These are phyloP conservation scores for Petrolisthes cinctipes DNA, from an alignment of 2,888 invertebrate genomes.

Conservation along the genomic window DNA sequence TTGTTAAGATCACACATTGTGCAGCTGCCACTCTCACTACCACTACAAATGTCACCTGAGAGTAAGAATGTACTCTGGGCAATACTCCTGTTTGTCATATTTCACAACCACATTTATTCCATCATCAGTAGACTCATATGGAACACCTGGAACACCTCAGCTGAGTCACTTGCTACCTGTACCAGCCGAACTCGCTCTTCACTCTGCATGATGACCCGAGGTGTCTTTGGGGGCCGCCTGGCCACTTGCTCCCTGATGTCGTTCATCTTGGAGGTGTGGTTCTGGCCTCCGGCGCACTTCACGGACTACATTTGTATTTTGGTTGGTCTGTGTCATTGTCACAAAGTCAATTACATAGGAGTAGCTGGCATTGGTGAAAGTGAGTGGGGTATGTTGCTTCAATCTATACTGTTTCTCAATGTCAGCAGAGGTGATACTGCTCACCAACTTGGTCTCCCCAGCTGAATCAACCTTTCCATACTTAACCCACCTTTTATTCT, in stretches of 20 bases:
- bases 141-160: constrained; percentile 37
- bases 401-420: constrained; percentile 38
- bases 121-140: constrained; percentile 51
- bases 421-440: constrained; percentile 44
- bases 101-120: constrained; percentile 40
- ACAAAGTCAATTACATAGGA: constrained; percentile 36
- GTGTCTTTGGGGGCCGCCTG: background rate
- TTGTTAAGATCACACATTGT: too few relatives aligned
- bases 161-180: constrained; percentile 22
- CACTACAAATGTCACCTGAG: background rate
- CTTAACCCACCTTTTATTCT: constrained; percentile 44
- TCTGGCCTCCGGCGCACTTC: constrained; percentile 42
- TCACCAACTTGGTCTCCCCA: constrained; percentile 20
- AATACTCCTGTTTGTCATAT: constrained; percentile 57
- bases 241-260: background rate
- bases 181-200: constrained; percentile 37
- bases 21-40: too few relatives aligned
- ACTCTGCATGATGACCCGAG: constrained; percentile 42
- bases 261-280: constrained; percentile 25
- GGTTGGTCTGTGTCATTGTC: constrained; percentile 48
- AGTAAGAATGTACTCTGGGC: constrained; percentile 53
- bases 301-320: constrained; percentile 28
- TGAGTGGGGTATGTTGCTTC: constrained; percentile 17
- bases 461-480: constrained; percentile 58
- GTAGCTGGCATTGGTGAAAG: constrained; percentile 29